Evolutionary conservation across 2,797 vertebrate species (phyloP).

Genomic region (Mastacembelus armatus): DNA sequence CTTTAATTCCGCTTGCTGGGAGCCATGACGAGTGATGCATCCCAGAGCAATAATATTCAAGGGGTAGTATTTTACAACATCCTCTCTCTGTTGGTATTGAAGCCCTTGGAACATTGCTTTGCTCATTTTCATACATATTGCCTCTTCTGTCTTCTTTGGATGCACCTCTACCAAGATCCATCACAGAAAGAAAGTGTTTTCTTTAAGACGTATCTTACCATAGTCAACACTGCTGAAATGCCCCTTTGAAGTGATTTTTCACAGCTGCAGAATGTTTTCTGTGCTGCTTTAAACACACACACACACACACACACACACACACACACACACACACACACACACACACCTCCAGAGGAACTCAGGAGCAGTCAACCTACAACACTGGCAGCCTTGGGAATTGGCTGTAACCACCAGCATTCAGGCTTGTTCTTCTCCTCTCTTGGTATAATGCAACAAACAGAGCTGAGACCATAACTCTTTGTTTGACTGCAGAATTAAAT

Average conservation of each 20-base stretch:
- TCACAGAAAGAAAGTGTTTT: constrained; percentile 72
- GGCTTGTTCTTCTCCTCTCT: constrained; percentile 26
- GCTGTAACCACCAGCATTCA: constrained; percentile 56
- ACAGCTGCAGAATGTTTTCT: constrained; percentile 63
- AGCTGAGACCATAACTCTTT: constrained; percentile 34
- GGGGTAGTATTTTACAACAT: constrained; percentile 59
- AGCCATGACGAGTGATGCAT: constrained; percentile 59
- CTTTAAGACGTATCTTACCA: constrained; percentile 65
- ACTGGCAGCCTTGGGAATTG: constrained; percentile 64
- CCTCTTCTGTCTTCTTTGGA: constrained; percentile 74
- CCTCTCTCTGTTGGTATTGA: constrained; percentile 53
- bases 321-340: too few species aligned
- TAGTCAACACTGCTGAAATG: constrained; percentile 69
- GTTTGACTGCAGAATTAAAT: constrained; percentile 14
- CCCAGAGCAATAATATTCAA: constrained; percentile 68
- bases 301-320: constrained; percentile 29
- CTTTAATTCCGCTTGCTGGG: constrained; percentile 58
- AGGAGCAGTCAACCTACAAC: constrained; percentile 71
- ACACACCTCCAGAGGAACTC: constrained; percentile 69
- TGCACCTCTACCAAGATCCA: constrained; percentile 62
- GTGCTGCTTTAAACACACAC: constrained; percentile 56
- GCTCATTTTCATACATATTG: constrained; percentile 82
- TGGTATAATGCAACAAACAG: constrained; percentile 46
- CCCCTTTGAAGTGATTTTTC: constrained; percentile 70
- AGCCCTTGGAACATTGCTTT: constrained; percentile 58